Base-by-base conservation (phyloP, 2,888 invertebrate species). In the Apantesis nais region DNA sequence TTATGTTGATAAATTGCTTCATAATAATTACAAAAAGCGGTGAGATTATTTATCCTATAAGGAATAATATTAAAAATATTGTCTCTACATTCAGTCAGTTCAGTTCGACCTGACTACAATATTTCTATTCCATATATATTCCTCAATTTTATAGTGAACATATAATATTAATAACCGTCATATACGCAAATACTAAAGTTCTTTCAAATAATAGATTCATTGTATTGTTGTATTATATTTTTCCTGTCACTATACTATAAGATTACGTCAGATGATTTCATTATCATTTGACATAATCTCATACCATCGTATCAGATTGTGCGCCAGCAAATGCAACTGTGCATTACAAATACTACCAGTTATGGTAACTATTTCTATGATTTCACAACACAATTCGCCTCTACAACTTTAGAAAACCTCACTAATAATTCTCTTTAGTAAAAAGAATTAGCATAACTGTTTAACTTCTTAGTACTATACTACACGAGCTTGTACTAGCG, bases 281-380 rank as follows among this genome's bases (percentile, higher is more conserved):
- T 58, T 8, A 58, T 37, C 19, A 62, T 62, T 37, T 29, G 58
- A 58, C 29, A 29, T 58, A 58, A 58, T 58, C 58, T 58, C 58
- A 29, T 29, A 58, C 58, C 16, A 58, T 58, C 29, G 16, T 29
- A 29, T 29, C 34, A 62, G 37, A 62, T 37, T 37, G n/a, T 62
- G 3, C 11, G 22, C 3, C 11, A 12, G 34, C 34, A 62, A 34
- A 37, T 37, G 62, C 62, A 37, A 62, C 25, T 62, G 12, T 14
- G 62, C 37, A n/a, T 34, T 62, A 37, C 58, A 41, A 63, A 31
- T 63, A 63, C 29, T 63, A 63, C 44, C 63, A 41, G 63, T 63
- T 63, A 63, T 63, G 41, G 63, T 63, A 11, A 22, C 12, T n/a
- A 22, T 63, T 63, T 22, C 22, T 41, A 44, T 63, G 44, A 63